Evolutionary conservation across 2,888 invertebrate species (phyloP), one percentile per base, ranked within the genome.

Genomic region (Melanargia galathea): DNA sequence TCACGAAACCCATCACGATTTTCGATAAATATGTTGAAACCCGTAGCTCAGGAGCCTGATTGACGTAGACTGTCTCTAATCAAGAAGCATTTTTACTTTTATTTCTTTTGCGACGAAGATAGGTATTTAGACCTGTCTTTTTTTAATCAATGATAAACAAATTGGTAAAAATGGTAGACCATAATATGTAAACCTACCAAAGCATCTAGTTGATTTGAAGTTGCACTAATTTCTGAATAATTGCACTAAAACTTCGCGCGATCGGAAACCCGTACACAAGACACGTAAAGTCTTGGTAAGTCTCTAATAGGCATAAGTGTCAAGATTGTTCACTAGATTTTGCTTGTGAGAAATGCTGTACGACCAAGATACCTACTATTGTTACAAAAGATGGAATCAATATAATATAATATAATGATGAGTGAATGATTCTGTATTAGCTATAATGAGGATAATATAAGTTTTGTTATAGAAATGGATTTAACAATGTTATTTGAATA

Each of bases 291-390:
- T 24, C 55, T 43, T 56, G 13, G 1, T 56, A 35, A 58, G 43
- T 55, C 64, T 51, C 48, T 62, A 24, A 43, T 43, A 56, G 48
- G 35, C 59, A n/a, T n/a, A 57, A 60, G 60, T 63, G 67, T 63
- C 35, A 64, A 65, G 60, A 69, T 63, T 63, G 68, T 68, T 64
- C 60, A 66, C 64, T 68, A 62, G 35, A 62, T 48, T 33, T 62
- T 60, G 60, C 40, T 64, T 54, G 20, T 61, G 46, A 55, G 51
- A 45, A 61, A 60, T 48, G 35, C 40, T 57, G 60, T 26, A 30
- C 7, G 67, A 67, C 62, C 64, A 64, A 66, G 59, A 43, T 56
- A 61, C 20, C 55, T 49, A 38, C 54, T 60, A 20, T 60, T 52
- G 46, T 40, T 48, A 60, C 16, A 55, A 45, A 54, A 40, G 57